Evolutionary conservation across 2,113 vertebrate genomes (phyloP).

Genomic region (Lates calcarifer): DNA sequence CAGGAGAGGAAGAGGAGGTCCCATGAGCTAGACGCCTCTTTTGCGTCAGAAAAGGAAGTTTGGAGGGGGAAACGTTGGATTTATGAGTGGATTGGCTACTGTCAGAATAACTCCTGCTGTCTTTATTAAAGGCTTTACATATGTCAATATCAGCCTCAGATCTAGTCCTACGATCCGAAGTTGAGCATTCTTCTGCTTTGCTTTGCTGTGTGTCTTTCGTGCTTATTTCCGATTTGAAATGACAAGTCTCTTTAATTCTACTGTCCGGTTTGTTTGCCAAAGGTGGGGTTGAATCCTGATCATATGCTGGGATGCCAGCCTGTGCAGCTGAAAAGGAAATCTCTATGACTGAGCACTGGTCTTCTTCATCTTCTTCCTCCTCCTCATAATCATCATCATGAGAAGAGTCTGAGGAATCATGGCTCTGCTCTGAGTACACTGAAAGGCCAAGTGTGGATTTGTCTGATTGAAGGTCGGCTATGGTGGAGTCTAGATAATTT

Average conservation of each 20-base stretch:
- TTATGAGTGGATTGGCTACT: constrained; percentile 80
- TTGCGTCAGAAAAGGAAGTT: constrained; percentile 82
- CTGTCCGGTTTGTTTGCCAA: constrained; percentile 69
- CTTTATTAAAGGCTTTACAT: constrained; percentile 59
- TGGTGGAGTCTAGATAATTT: constrained; percentile 81
- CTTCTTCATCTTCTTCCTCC: constrained; percentile 75
- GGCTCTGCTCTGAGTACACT: constrained; percentile 80
- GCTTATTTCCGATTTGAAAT: constrained; percentile 86
- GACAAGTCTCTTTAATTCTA: constrained; percentile 75
- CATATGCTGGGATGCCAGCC: constrained; percentile 36
- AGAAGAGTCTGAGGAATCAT: constrained; percentile 90
- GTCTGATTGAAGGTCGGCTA: constrained; percentile 82
- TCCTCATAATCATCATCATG: constrained; percentile 85
- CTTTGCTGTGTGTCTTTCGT: constrained; percentile 81
- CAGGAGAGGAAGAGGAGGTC: constrained; percentile 18
- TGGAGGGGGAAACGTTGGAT: constrained; percentile 81
- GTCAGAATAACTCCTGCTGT: constrained; percentile 85
- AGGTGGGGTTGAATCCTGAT: constrained; percentile 60
- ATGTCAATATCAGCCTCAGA: constrained; percentile 69
- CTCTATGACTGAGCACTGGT: constrained; percentile 94
- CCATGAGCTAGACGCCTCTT: constrained; percentile 72
- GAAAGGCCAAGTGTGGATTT: constrained; percentile 78
- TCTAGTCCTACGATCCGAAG: constrained; percentile 68
- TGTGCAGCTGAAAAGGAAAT: constrained; percentile 82
- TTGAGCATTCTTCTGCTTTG: constrained; percentile 45